Percentiles rank a stretch among this genome's conserved stretches.
Conservation (phyloP, 2,797 vertebrate species). For the Pteronotus mesoamericanus region DNA sequence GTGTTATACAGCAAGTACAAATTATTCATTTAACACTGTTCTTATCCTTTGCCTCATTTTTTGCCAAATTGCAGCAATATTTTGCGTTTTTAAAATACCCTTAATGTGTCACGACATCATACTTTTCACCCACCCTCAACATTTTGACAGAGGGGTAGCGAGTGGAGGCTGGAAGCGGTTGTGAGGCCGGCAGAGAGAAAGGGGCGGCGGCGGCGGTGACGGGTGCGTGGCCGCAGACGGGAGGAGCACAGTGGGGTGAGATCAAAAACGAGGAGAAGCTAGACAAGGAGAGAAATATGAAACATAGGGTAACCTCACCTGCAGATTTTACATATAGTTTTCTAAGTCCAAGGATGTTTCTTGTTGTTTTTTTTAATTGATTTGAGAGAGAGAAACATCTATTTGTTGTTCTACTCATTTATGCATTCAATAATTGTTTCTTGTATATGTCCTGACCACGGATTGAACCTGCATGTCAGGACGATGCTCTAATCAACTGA, state of each 20-base stretch:
- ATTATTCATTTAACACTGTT: not conserved
- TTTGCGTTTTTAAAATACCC: not conserved
- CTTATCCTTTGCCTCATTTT: not conserved
- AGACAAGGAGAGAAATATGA: not conserved
- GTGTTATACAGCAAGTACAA: not conserved
- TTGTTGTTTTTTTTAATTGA: not conserved
- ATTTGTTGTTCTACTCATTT: not conserved
- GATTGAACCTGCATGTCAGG: not conserved
- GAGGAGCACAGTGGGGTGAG: not conserved
- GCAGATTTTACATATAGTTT: not conserved
- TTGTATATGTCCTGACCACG: not conserved
- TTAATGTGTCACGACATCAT: not conserved
- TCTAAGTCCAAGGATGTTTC: not conserved
- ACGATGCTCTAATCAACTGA: not conserved
- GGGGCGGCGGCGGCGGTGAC: accelerated
- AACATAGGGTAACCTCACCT: not conserved
- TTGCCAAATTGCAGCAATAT: not conserved
- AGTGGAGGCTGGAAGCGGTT: not conserved
- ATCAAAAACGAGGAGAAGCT: not conserved
- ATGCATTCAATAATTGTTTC: not conserved
- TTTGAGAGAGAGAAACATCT: not conserved
- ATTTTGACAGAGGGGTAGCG: not conserved
- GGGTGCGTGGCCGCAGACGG: accelerated
- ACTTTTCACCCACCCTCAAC: not conserved
- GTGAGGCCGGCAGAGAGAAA: not conserved